Evolutionary conservation across 2,113 vertebrate genomes (phyloP).

Genomic region (Thunnus thynnus): DNA sequence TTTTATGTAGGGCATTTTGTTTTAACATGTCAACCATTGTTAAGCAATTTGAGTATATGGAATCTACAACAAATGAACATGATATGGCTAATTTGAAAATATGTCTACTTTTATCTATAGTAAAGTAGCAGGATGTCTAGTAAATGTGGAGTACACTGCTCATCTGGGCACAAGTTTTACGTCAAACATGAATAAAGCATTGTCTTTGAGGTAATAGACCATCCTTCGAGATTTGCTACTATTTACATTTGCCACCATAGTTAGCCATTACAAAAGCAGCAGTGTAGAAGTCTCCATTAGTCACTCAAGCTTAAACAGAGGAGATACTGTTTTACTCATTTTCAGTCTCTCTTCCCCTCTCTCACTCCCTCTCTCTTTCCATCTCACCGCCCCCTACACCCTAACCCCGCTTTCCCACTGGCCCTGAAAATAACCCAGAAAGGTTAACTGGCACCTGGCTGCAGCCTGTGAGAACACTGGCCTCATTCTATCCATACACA

Average conservation of each 20-base stretch:
- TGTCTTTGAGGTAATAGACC: background rate
- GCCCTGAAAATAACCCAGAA: conserved; percentile 56
- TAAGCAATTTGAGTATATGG: background rate
- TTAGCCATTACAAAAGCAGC: background rate
- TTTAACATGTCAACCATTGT: no score
- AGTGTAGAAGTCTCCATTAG: background rate
- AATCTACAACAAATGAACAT: no score
- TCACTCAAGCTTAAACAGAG: conserved; percentile 39
- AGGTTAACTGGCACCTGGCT: conserved; percentile 65
- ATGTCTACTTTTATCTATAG: background rate
- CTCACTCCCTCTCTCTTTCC: conserved; percentile 21
- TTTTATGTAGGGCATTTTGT: no score
- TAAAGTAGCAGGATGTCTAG: background rate
- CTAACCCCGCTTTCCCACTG: conserved; percentile 27
- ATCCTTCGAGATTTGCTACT: conserved; percentile 1
- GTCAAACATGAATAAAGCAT: background rate
- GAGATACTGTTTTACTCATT: conserved; percentile 43
- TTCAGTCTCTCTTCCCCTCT: conserved; percentile 18
- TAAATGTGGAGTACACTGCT: background rate
- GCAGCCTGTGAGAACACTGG: conserved; percentile 64
- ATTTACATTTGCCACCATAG: conserved; percentile 11
- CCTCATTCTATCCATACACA: conserved; percentile 62
- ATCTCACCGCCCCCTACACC: conserved; percentile 12
- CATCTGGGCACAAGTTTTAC: background rate
- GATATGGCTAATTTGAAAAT: background rate